Percentiles rank a stretch among this genome's conserved stretches.
Conservation (phyloP, 1,140 invertebrate species). For the Drosophila auraria region DNA sequence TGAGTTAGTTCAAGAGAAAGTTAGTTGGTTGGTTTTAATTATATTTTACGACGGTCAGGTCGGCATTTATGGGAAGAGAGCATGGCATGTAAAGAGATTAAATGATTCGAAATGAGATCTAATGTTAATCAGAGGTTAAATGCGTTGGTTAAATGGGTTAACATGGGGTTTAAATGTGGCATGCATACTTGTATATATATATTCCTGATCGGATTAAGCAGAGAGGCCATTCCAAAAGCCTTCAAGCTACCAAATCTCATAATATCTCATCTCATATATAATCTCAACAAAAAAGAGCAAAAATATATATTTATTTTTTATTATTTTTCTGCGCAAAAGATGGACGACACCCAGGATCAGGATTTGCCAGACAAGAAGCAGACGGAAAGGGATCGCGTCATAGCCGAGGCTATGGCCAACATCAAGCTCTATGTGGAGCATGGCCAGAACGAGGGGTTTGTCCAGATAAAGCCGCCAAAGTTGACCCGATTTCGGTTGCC, state of each 20-base stretch:
- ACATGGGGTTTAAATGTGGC: background rate
- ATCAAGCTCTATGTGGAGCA: conserved; percentile 35
- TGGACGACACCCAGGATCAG: background rate
- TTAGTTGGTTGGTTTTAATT: conserved; percentile 24
- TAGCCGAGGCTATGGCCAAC: conserved; percentile 34
- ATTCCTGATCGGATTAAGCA: background rate
- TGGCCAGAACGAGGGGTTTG: conserved; percentile 10
- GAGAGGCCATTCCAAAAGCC: background rate
- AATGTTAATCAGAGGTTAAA: conserved; percentile 44
- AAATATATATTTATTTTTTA: background rate
- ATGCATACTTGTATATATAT: conserved; percentile 3
- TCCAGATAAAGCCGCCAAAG: conserved; percentile 25
- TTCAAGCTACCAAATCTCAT: background rate
- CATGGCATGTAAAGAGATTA: conserved; percentile 81
- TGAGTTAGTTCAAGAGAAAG: conserved; percentile 4
- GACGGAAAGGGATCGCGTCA: background rate
- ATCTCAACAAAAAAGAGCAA: no score
- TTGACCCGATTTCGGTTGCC: conserved; percentile 42
- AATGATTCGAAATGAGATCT: conserved; percentile 65
- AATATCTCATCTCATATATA: background rate
- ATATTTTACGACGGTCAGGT: conserved; percentile 24
- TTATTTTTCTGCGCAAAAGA: background rate
- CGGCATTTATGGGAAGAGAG: conserved; percentile 65
- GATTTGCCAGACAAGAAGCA: background rate
- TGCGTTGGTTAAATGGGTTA: conserved; percentile 6